Evolutionary conservation across 2,113 vertebrate species (phyloP).

Genomic region (Semicossyphus pulcher): DNA sequence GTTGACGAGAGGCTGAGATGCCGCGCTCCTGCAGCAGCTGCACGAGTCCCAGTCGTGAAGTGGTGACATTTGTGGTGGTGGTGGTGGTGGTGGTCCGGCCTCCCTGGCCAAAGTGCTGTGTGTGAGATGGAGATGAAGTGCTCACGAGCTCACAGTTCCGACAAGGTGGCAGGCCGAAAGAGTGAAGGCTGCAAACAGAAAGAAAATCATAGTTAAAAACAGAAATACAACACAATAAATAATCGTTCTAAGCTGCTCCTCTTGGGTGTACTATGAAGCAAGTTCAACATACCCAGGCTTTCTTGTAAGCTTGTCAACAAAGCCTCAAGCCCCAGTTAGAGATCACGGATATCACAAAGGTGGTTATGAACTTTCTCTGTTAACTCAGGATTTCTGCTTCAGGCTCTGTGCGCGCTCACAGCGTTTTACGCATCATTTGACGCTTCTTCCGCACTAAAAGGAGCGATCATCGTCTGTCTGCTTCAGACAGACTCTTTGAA

Average conservation of each 20-base stretch:
- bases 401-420: too few species aligned
- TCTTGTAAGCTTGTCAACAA: too few species aligned
- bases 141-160: conserved; percentile 83
- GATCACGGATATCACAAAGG: too few species aligned
- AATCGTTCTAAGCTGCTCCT: neutral
- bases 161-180: conserved; percentile 86
- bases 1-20: conserved; percentile 75
- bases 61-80: neutral
- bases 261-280: too few species aligned
- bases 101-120: conserved; percentile 28
- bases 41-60: conserved; percentile 73
- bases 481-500: too few species aligned
- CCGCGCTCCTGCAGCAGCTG: conserved; percentile 79
- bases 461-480: too few species aligned
- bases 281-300: too few species aligned
- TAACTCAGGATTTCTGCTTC: too few species aligned
- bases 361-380: too few species aligned
- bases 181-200: conserved; percentile 79
- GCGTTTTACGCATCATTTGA: too few species aligned
- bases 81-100: conserved; percentile 11
- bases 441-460: too few species aligned
- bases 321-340: too few species aligned
- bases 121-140: conserved; percentile 30
- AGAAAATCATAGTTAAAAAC: neutral
- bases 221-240: neutral